phyloP scores from a whole-genome alignment of 2,797 vertebrate genomes.

The Intellagama lesueurii region DNA sequence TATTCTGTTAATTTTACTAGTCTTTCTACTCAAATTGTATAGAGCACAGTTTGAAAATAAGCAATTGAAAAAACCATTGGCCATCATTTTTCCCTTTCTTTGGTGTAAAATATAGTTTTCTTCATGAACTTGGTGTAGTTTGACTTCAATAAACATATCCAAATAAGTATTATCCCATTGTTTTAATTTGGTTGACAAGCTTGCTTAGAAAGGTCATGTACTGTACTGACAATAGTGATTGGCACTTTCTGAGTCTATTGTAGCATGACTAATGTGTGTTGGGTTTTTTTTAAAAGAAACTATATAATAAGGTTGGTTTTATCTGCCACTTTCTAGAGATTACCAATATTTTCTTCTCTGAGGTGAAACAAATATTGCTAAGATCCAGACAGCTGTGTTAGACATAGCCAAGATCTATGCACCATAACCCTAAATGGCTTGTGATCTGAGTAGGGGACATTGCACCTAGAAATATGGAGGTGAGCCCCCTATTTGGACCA shows the following conservation, averaged over 20 bases:
- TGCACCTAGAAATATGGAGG: too few species aligned
- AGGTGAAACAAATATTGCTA: neutral
- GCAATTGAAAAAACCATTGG: slow-evolving; percentile 7
- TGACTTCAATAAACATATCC: slow-evolving; percentile 73
- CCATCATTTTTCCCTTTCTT: slow-evolving; percentile 61
- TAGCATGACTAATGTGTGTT: slow-evolving; percentile 44
- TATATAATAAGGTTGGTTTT: slow-evolving; percentile 12
- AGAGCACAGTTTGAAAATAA: slow-evolving; percentile 62
- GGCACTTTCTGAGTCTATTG: slow-evolving; percentile 60
- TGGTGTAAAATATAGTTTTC: slow-evolving; percentile 61
- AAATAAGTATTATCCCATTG: slow-evolving; percentile 60
- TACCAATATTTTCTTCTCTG: neutral
- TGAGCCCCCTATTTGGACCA: too few species aligned
- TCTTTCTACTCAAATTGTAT: slow-evolving; percentile 62
- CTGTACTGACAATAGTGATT: slow-evolving; percentile 47
- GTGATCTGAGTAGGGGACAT: too few species aligned
- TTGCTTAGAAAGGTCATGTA: slow-evolving; percentile 48
- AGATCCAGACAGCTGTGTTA: neutral
- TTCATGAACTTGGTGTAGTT: slow-evolving; percentile 62
- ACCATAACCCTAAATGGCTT: too few species aligned
- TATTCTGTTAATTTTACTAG: slow-evolving; percentile 62
- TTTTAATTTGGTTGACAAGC: slow-evolving; percentile 68
- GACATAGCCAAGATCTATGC: neutral
- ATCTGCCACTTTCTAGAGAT: neutral
- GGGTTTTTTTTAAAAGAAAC: slow-evolving; percentile 5